These are phyloP conservation scores for Sebastes elongatus DNA, from an alignment of 2,797 vertebrate genomes.

Conservation along the genomic window DNA sequence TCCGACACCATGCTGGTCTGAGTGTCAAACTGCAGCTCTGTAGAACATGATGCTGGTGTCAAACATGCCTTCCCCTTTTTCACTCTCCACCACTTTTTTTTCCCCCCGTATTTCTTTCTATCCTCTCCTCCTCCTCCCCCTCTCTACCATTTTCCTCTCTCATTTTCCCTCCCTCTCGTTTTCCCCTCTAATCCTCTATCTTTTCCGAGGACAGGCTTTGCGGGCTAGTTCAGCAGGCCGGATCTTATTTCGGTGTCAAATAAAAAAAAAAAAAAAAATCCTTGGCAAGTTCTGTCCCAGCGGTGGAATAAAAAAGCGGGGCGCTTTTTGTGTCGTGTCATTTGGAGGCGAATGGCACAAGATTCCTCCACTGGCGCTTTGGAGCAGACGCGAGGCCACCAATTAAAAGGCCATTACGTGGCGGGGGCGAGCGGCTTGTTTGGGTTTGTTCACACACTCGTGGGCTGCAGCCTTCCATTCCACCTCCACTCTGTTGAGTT, in stretches of 20 bases:
- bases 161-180: conserved; percentile 28
- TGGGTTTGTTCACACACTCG: conserved; percentile 37
- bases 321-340: conserved; percentile 40
- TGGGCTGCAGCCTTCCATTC: conserved; percentile 15
- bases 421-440: conserved; percentile 35
- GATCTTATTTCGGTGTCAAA: conserved; percentile 63
- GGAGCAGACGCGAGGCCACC: conserved; percentile 53
- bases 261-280: conserved; percentile 36
- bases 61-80: conserved; percentile 28
- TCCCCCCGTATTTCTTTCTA: neutral
- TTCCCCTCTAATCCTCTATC: conserved; percentile 49
- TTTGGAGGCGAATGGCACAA: conserved; percentile 59
- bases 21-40: conserved; percentile 58
- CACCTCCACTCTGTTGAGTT: neutral
- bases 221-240: conserved; percentile 26
- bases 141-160: conserved; percentile 11
- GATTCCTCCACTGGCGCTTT: conserved; percentile 46
- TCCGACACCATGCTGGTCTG: conserved; percentile 52
- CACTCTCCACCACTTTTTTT: conserved; percentile 11
- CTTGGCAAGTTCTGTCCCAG: conserved; percentile 45
- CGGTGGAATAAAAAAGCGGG: conserved; percentile 50
- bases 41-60: conserved; percentile 58
- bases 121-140: neutral
- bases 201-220: conserved; percentile 50
- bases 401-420: conserved; percentile 67